Evolutionary conservation across 2,888 invertebrate genomes (phyloP).

Genomic region (Plagodis dolabraria): DNA sequence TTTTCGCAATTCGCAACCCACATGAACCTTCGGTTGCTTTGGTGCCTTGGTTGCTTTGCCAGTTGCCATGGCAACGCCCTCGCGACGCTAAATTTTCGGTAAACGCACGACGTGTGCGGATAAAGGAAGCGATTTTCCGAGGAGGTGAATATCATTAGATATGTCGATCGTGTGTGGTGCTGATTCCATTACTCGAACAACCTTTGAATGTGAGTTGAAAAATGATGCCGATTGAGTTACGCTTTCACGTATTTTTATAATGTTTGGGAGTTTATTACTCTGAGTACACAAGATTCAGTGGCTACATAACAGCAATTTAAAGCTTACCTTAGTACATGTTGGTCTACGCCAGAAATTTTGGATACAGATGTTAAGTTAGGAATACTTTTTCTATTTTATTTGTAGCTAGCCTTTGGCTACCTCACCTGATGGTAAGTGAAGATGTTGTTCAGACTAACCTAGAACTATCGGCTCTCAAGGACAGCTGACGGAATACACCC

Average conservation of each 20-base stretch:
- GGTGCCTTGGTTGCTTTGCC: conserved; percentile 50
- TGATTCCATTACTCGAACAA: conserved; percentile 61
- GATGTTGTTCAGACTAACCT: too few relatives aligned
- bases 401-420: too few relatives aligned
- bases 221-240: conserved; percentile 19
- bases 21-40: conserved; percentile 63
- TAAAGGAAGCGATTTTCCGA: conserved; percentile 80
- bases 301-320: too few relatives aligned
- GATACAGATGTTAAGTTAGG: too few relatives aligned
- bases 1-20: conserved; percentile 70
- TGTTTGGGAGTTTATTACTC: too few relatives aligned
- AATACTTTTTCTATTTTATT: too few relatives aligned
- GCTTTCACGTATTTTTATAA: not conserved
- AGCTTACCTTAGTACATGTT: too few relatives aligned
- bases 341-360: too few relatives aligned
- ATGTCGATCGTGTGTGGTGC: conserved; percentile 52
- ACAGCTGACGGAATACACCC: too few relatives aligned
- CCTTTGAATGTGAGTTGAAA: conserved; percentile 38
- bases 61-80: conserved; percentile 80
- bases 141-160: conserved; percentile 82
- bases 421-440: too few relatives aligned
- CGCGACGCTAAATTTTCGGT: conserved; percentile 71
- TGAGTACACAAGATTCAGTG: too few relatives aligned
- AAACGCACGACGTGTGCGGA: conserved; percentile 73
- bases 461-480: too few relatives aligned